These are phyloP conservation scores for Idris sp. DNA, from an alignment of 1,140 invertebrate species.

Conservation along the genomic window DNA sequence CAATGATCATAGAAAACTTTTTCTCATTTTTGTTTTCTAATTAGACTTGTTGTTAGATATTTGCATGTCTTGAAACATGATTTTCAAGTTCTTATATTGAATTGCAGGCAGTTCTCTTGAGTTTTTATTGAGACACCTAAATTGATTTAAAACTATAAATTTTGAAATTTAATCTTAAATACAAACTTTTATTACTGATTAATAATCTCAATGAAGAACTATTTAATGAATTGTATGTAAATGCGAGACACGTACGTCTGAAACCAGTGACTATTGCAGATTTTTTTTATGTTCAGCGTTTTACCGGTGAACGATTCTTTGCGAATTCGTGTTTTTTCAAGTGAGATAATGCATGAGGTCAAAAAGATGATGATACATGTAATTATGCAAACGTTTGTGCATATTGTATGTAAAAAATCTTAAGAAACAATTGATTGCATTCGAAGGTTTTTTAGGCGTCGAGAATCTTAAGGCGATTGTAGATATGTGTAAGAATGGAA, in stretches of 20 bases:
- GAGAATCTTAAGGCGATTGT: conserved; percentile 15
- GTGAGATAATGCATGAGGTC: conserved; percentile 23
- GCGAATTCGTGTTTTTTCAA: conserved; percentile 24
- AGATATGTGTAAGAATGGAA: too few relatives aligned
- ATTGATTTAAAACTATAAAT: too few relatives aligned
- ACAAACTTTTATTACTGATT: too few relatives aligned
- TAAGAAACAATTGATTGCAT: conserved; percentile 36
- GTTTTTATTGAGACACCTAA: too few relatives aligned
- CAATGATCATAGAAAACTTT: too few relatives aligned
- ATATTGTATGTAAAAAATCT: conserved; percentile 49
- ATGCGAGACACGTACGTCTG: conserved; percentile 14
- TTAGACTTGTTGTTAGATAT: too few relatives aligned
- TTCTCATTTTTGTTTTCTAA: too few relatives aligned
- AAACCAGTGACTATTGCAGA: conserved; percentile 16
- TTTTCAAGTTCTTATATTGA: too few relatives aligned
- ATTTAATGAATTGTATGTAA: conserved; percentile 14
- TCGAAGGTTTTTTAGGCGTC: conserved; percentile 29
- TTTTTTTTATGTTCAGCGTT: conserved; percentile 4
- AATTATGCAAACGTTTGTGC: conserved; percentile 41
- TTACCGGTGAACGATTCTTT: conserved; percentile 25
- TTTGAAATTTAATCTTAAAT: too few relatives aligned
- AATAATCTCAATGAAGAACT: conserved; percentile 3
- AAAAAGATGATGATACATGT: conserved; percentile 8
- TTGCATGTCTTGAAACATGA: too few relatives aligned
- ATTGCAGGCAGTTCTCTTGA: too few relatives aligned